These are phyloP conservation scores for Potamilus streckersoni DNA, from an alignment of 1,140 invertebrate species.

Conservation along the genomic window DNA sequence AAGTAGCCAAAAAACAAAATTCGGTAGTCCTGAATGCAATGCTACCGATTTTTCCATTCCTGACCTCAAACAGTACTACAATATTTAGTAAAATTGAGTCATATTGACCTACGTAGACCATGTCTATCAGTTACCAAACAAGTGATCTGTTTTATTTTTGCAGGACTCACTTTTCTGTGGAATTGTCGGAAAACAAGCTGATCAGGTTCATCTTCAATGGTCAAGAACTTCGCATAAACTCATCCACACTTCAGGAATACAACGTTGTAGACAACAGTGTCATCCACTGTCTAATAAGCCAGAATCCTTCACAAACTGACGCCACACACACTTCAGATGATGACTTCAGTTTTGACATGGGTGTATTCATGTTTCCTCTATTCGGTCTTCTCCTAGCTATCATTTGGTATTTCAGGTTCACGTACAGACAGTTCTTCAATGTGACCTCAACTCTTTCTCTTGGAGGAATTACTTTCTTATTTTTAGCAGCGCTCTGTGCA, in stretches of 20 bases:
- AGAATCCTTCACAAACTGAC: constrained; percentile 29
- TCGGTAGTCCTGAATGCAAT: too few species aligned
- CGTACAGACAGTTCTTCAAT: constrained; percentile 75
- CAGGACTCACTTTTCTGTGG: constrained; percentile 84
- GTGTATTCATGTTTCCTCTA: constrained; percentile 67
- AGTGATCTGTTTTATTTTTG: constrained; percentile 44
- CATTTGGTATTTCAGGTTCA: constrained; percentile 75
- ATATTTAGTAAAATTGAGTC: too few species aligned
- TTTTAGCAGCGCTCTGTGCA: constrained; percentile 65
- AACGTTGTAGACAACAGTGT: constrained; percentile 88
- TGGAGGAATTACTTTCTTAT: constrained; percentile 74
- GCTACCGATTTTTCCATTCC: too few species aligned
- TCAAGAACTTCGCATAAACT: constrained; percentile 82
- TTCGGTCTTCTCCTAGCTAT: constrained; percentile 71
- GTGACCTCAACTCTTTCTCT: constrained; percentile 75
- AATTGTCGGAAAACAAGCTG: constrained; percentile 80
- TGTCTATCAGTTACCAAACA: too few species aligned
- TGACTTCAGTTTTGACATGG: constrained; percentile 45
- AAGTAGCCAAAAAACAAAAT: too few species aligned
- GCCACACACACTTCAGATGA: constrained; percentile 10
- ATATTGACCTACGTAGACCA: too few species aligned
- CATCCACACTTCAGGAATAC: constrained; percentile 79
- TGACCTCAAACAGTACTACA: too few species aligned
- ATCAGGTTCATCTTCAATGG: constrained; percentile 90
- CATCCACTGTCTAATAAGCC: constrained; percentile 83